Conservation (phyloP, 2,797 vertebrate species). For the Miichthys miiuy region DNA sequence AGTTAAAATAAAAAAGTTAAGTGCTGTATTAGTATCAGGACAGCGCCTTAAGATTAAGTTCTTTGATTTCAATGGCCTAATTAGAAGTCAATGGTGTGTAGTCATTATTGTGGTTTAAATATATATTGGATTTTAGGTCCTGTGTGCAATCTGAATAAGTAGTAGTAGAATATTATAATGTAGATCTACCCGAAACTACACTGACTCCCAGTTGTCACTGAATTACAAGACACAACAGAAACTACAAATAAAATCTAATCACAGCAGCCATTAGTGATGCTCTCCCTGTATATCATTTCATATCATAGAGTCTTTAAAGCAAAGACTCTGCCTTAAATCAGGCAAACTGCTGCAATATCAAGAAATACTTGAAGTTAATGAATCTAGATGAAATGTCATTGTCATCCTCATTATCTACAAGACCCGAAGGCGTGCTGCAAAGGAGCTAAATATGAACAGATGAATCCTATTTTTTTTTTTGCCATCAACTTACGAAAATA, state of each 20-base stretch:
- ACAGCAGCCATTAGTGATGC: background rate
- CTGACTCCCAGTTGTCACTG: background rate
- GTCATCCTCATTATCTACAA: conserved; percentile 17
- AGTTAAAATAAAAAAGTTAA: background rate
- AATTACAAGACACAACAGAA: conserved; percentile 7
- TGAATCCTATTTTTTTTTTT: background rate
- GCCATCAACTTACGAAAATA: background rate
- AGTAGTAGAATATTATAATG: background rate
- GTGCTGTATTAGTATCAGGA: background rate
- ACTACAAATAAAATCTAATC: background rate
- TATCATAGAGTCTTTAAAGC: background rate
- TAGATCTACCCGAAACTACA: background rate
- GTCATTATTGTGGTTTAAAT: conserved; percentile 15
- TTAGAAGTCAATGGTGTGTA: background rate
- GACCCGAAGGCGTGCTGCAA: conserved; percentile 9
- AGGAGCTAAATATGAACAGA: conserved; percentile 2
- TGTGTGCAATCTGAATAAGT: background rate
- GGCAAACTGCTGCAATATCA: conserved; percentile 13
- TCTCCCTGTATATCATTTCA: background rate
- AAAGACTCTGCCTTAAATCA: background rate
- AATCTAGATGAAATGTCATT: conserved; percentile 23
- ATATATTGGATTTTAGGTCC: conserved; percentile 1
- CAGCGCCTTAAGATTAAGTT: background rate
- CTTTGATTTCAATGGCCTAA: background rate
- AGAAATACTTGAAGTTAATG: conserved; percentile 17